Evolutionary conservation across 1,140 invertebrate species (phyloP), one percentile per base, ranked within the genome.

Genomic region (Harpegnathos saltator): DNA sequence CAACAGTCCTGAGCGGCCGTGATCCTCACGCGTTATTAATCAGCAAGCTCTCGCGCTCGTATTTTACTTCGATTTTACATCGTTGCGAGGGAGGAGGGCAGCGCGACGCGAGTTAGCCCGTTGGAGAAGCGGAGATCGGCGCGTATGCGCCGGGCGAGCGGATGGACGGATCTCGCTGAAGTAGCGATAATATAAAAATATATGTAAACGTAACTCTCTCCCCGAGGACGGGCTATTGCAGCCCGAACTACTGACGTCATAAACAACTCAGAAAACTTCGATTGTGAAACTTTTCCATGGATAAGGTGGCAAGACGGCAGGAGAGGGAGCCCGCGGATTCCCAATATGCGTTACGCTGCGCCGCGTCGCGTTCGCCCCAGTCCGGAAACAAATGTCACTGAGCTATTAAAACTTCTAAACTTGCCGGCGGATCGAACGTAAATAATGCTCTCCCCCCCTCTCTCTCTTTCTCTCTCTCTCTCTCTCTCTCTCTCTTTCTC

Each of bases 251-350:
- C 59, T 72, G 88, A 90, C 85, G 90, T 92, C 91, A 92, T 93
- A 94, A 94, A 94, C 92, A 93, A 93, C 93, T 92, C 91, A 85
- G 86, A 82, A 91, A 94, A 94, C 88, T 94, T 94, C 90, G 93
- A 94, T 94, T 93, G 93, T 93, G 92, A 93, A 94, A 94, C 90
- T 93, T 93, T 91, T 89, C 59, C 69, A 85, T 44, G 74, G 83
- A 91, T 90, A 85, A 88, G 87, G 68, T 85, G 83, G 56, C 48
- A 58, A 81, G 74, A 71, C 12, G 52, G 4, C 58, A 66, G n/a
- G n/a, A n/a, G n/a, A n/a, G n/a, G n/a, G n/a, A n/a, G n/a, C n/a
- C n/a, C 68, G 22, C 52, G 29, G 63, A 61, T 75, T 82, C 77
- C 61, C 84, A 83, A 82, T 89, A 83, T 90, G 81, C 82, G 66